These are phyloP conservation scores for Lithodes maja DNA, from an alignment of 2,888 invertebrate species.

Conservation along the genomic window DNA sequence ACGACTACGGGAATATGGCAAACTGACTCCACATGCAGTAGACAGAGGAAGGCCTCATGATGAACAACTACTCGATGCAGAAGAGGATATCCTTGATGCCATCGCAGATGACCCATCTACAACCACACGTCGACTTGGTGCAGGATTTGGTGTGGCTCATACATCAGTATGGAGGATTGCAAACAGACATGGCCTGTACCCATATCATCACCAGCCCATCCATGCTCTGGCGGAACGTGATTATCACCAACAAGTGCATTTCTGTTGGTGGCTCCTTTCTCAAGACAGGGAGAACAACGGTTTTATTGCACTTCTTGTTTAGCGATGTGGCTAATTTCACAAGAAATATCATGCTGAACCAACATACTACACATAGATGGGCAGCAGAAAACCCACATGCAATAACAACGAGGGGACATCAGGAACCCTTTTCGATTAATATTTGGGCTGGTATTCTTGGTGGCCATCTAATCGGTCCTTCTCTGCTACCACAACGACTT, in stretches of 20 bases:
- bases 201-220: not conserved
- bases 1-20: not conserved
- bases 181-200: not conserved
- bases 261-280: slow-evolving; percentile 5
- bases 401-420: slow-evolving; percentile 70
- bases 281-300: not conserved
- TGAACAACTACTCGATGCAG: not conserved
- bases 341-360: not conserved
- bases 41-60: not conserved
- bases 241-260: not conserved
- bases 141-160: not conserved
- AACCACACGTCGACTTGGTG: slow-evolving; percentile 13
- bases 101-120: slow-evolving; percentile 2
- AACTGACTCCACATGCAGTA: not conserved
- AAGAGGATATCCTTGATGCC: slow-evolving; percentile 14
- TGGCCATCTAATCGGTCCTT: slow-evolving; percentile 70
- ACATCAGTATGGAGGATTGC: not conserved
- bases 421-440: slow-evolving; percentile 72
- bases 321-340: not conserved
- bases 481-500: slow-evolving; percentile 69
- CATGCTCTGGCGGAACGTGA: not conserved
- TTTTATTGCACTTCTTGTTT: not conserved
- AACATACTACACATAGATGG: slow-evolving; percentile 9
- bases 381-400: slow-evolving; percentile 70
- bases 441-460: slow-evolving; percentile 69